These are phyloP conservation scores for Thalassarche chlororhynchos DNA, from an alignment of 2,113 vertebrate genomes.

Conservation along the genomic window DNA sequence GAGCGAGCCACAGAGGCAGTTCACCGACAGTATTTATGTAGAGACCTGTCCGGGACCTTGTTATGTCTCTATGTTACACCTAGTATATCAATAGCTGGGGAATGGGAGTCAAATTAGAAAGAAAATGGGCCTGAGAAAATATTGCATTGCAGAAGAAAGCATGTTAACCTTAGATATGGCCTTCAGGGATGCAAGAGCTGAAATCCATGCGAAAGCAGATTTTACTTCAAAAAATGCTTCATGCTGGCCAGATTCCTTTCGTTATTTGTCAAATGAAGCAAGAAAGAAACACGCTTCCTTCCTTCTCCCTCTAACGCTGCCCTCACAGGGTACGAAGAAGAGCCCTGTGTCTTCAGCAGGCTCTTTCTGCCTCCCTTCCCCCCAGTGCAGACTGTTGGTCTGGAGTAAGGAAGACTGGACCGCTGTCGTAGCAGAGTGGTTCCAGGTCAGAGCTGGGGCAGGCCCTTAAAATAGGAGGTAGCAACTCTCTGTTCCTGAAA, in stretches of 20 bases:
- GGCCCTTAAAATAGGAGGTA: neutral
- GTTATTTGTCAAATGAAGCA: neutral
- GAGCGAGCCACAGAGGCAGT: accelerated
- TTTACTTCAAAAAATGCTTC: neutral
- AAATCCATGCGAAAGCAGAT: neutral
- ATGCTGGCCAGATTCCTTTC: neutral
- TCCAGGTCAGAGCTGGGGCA: neutral
- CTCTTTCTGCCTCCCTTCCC: neutral
- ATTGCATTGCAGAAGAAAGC: neutral
- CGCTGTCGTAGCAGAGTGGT: neutral
- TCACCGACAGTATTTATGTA: neutral
- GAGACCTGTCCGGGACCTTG: neutral
- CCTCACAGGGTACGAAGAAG: neutral
- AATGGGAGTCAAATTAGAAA: neutral
- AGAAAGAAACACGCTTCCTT: neutral
- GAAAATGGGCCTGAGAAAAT: neutral
- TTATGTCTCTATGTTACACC: neutral
- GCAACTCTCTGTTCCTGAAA: neutral
- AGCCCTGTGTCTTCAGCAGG: neutral
- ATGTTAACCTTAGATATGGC: neutral
- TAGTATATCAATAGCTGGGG: neutral
- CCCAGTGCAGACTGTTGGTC: neutral
- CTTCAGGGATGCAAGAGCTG: neutral
- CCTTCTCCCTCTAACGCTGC: neutral
- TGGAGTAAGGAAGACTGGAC: neutral